phyloP scores from a whole-genome alignment of 2,113 vertebrate species.

The Scalopus aquaticus region DNA sequence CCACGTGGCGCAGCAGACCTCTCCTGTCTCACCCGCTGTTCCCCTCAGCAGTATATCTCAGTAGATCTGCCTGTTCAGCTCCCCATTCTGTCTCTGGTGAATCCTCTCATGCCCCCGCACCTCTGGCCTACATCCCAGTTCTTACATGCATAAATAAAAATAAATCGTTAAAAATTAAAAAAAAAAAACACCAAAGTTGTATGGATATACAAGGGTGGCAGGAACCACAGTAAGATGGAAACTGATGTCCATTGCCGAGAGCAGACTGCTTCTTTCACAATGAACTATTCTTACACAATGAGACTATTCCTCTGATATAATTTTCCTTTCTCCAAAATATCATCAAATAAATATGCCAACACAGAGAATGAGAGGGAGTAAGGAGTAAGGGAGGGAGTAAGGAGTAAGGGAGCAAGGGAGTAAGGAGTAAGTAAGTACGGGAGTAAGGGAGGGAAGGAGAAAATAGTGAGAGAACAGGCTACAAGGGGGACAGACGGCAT shows the following conservation, averaged over 20 bases:
- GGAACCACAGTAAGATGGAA: not conserved
- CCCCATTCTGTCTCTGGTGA: too few relatives aligned
- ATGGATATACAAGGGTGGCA: not conserved
- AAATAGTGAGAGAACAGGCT: not conserved
- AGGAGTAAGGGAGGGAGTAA: not conserved
- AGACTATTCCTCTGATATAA: constrained; percentile 13
- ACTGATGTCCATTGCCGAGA: not conserved
- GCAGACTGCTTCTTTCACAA: constrained; percentile 6
- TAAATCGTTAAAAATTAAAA: too few relatives aligned
- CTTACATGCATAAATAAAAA: too few relatives aligned
- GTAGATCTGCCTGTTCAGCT: too few relatives aligned
- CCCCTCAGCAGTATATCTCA: too few relatives aligned
- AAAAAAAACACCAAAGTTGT: too few relatives aligned
- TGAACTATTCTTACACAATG: not conserved
- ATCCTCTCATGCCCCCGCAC: too few relatives aligned
- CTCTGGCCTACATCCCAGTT: too few relatives aligned
- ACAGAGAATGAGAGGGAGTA: not conserved
- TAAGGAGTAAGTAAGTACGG: too few relatives aligned
- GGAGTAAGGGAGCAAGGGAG: not conserved
- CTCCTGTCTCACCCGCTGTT: too few relatives aligned
- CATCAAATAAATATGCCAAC: not conserved
- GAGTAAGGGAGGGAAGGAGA: not conserved
- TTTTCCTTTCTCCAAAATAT: not conserved
- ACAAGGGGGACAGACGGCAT: not conserved
- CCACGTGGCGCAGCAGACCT: too few relatives aligned